Percentiles rank a stretch among this genome's conserved stretches.
phyloP scores from a whole-genome alignment of 2,113 vertebrate species.

The Rutilus rutilus region DNA sequence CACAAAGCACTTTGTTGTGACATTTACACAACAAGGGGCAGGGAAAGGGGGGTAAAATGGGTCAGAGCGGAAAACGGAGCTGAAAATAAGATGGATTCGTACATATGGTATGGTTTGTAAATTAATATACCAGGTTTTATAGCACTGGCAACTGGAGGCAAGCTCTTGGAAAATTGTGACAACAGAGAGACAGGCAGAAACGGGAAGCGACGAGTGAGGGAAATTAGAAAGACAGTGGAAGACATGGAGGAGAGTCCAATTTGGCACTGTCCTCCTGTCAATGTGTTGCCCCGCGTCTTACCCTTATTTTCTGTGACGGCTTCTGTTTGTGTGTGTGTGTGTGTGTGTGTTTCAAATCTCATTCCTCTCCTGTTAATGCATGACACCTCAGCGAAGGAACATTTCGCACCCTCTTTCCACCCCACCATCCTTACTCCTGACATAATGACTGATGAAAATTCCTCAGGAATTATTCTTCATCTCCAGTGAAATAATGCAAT shows the following conservation, averaged over 20 bases:
- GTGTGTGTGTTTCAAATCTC: conserved; percentile 57
- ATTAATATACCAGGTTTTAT: background rate
- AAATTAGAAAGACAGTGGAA: background rate
- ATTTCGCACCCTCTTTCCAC: conserved; percentile 24
- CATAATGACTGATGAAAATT: conserved; percentile 68
- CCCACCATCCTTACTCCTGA: conserved; percentile 37
- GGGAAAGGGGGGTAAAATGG: conserved; percentile 32
- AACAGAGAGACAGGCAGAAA: conserved; percentile 8
- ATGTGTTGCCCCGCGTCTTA: conserved; percentile 52
- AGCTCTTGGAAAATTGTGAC: background rate
- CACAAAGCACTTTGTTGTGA: conserved; percentile 26
- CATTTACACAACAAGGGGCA: conserved; percentile 13
- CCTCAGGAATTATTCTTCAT: conserved; percentile 74
- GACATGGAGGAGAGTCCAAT: conserved; percentile 42
- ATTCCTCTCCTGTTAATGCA: conserved; percentile 51
- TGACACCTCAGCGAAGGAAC: conserved; percentile 54
- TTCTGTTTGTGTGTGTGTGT: conserved; percentile 39
- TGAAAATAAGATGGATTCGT: background rate
- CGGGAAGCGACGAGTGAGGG: background rate
- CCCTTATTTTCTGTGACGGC: conserved; percentile 59
- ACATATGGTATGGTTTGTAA: background rate
- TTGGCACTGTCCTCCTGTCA: conserved; percentile 54
- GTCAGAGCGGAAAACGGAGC: conserved; percentile 25
- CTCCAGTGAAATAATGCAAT: conserved; percentile 60
- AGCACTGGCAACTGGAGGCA: background rate